Evolutionary conservation across 2,797 vertebrate species (phyloP).

Genomic region (Morus bassanus): DNA sequence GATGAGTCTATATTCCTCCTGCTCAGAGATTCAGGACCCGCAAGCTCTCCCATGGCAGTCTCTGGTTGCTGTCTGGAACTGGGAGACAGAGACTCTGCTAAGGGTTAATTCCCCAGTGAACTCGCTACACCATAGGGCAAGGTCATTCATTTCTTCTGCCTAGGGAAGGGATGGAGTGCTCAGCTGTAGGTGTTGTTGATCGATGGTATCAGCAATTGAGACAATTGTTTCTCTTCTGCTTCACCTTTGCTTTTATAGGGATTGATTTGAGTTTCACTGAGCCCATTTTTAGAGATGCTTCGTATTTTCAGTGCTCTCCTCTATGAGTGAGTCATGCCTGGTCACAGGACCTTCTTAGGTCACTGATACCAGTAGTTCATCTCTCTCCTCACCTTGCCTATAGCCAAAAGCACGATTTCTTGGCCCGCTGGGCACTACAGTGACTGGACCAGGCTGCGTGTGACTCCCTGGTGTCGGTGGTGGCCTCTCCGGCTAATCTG

Average conservation of each 20-base stretch:
- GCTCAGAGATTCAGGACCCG: rapidly evolving
- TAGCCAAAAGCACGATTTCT: not conserved
- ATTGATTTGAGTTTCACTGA: not conserved
- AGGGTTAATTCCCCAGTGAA: not conserved
- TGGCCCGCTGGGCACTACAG: not conserved
- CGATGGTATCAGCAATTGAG: not conserved
- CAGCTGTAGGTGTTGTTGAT: not conserved
- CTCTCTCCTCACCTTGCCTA: not conserved
- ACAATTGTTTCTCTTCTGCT: not conserved
- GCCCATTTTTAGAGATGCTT: not conserved
- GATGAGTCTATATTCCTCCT: not conserved
- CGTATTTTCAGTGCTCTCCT: not conserved
- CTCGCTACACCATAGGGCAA: not conserved
- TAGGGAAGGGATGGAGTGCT: not conserved
- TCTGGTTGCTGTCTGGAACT: not conserved
- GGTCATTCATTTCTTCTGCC: not conserved
- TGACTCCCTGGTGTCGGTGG: too few relatives aligned
- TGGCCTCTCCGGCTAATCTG: not conserved
- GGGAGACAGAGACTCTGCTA: not conserved
- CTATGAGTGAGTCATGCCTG: not conserved
- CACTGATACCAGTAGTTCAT: too few relatives aligned
- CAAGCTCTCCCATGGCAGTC: not conserved
- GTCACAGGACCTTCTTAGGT: not conserved
- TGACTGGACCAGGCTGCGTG: not conserved
- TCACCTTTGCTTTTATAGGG: not conserved